These are phyloP conservation scores for Encarsia formosa DNA, from an alignment of 2,888 invertebrate genomes.

Conservation along the genomic window DNA sequence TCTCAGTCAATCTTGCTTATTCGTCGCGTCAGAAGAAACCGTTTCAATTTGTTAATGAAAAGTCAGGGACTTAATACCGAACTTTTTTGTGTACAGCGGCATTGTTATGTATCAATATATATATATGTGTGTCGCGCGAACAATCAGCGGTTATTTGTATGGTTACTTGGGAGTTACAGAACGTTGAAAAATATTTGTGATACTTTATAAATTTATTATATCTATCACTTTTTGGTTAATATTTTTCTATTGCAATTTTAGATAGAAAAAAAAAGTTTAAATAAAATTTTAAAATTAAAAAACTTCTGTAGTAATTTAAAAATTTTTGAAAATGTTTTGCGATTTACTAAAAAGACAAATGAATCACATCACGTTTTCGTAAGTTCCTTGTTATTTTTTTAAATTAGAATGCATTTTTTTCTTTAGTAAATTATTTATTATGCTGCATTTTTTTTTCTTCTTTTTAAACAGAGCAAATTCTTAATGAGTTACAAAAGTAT, in stretches of 20 bases:
- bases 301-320: too few relatives aligned
- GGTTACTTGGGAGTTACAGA: slow-evolving; percentile 6
- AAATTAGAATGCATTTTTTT: neutral
- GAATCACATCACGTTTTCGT: too few relatives aligned
- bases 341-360: too few relatives aligned
- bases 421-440: neutral
- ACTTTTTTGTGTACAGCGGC: slow-evolving; percentile 21
- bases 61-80: slow-evolving; percentile 8
- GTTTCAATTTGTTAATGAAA: slow-evolving; percentile 13
- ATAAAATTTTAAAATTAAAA: too few relatives aligned
- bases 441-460: neutral
- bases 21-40: slow-evolving; percentile 7
- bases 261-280: neutral
- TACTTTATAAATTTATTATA: slow-evolving; percentile 22
- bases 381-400: neutral
- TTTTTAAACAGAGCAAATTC: too few relatives aligned
- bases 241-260: slow-evolving; percentile 1
- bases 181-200: slow-evolving; percentile 22
- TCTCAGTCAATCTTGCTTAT: slow-evolving; percentile 12
- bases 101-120: neutral
- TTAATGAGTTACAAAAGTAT: slow-evolving; percentile 8
- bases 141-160: slow-evolving; percentile 17
- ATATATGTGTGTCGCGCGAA: slow-evolving; percentile 10
- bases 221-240: neutral
- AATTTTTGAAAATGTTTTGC: too few relatives aligned